A percentile compares a stretch with the other conserved stretches of the same genome.
These are phyloP conservation scores for Ancistrus triradiatus DNA, from an alignment of 2,113 vertebrate species.

Conservation along the genomic window DNA sequence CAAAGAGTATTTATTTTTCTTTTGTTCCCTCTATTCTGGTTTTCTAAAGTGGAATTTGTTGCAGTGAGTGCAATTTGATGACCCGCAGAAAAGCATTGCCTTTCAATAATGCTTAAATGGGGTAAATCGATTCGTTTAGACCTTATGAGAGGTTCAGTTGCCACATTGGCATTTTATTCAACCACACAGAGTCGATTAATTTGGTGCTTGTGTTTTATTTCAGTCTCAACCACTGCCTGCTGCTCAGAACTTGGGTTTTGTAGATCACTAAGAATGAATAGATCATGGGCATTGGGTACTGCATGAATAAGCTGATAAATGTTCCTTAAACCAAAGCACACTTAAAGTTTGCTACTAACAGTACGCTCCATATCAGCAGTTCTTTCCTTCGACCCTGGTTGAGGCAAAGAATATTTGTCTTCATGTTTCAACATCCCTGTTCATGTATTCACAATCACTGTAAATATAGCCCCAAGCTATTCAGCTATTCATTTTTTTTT, in stretches of 20 bases:
- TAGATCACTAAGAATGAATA: constrained; percentile 22
- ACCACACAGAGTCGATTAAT: constrained; percentile 11
- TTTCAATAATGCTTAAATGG: constrained; percentile 4
- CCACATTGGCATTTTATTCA: constrained; percentile 16
- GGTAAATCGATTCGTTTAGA: constrained; percentile 16
- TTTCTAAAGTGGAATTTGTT: constrained; percentile 43
- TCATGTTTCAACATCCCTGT: not conserved
- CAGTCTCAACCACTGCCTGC: constrained; percentile 37
- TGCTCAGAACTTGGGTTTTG: constrained; percentile 12
- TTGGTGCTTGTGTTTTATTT: constrained; percentile 19
- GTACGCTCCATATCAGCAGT: not conserved
- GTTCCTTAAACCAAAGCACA: constrained; percentile 22
- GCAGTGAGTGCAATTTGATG: constrained; percentile 22
- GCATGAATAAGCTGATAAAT: constrained; percentile 24
- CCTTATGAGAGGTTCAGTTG: constrained; percentile 5
- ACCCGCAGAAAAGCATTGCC: constrained; percentile 4
- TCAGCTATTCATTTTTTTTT: not conserved
- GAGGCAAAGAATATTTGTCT: not conserved
- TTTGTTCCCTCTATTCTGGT: constrained; percentile 8
- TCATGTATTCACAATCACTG: not conserved
- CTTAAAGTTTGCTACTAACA: constrained; percentile 8
- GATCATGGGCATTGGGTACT: constrained; percentile 15
- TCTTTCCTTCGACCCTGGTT: not conserved
- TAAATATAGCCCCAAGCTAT: not conserved
- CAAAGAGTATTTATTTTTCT: constrained; percentile 75